phyloP scores from a whole-genome alignment of 2,113 vertebrate genomes.

The Xiphophorus maculatus region DNA sequence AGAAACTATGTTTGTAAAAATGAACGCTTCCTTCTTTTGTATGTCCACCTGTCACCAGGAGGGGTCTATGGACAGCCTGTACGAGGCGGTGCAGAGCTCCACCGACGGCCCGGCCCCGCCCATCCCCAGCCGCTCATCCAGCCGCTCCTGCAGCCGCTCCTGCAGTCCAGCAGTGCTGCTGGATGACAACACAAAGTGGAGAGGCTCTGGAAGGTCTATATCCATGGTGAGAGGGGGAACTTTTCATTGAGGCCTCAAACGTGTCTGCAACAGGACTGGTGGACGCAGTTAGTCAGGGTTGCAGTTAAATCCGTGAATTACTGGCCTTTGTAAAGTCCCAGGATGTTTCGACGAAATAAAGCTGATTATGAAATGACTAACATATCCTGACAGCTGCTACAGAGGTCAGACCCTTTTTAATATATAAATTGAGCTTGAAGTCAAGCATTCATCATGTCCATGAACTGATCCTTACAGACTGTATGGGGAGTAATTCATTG shows the following conservation, averaged over 20 bases:
- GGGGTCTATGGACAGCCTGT: constrained; percentile 92
- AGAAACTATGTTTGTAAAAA: background rate
- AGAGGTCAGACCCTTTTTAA: background rate
- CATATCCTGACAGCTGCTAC: constrained; percentile 46
- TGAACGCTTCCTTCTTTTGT: constrained; percentile 30
- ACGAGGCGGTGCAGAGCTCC: constrained; percentile 85
- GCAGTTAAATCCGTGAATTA: constrained; percentile 21
- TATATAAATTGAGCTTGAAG: constrained; percentile 7
- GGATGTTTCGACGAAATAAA: constrained; percentile 47
- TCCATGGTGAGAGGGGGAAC: constrained; percentile 81
- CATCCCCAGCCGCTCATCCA: constrained; percentile 60
- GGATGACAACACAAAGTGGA: constrained; percentile 52
- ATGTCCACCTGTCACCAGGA: constrained; percentile 77
- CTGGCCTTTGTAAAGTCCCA: constrained; percentile 12
- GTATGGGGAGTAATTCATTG: background rate
- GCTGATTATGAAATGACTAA: constrained; percentile 65
- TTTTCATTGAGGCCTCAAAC: background rate
- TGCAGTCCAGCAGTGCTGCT: constrained; percentile 65
- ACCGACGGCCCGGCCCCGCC: constrained; percentile 67
- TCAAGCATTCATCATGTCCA: constrained; percentile 5
- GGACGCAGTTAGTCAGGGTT: background rate
- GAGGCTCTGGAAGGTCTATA: constrained; percentile 66
- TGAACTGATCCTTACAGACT: background rate
- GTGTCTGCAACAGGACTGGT: background rate
- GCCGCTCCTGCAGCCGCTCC: constrained; percentile 62